phyloP scores from a whole-genome alignment of 2,888 invertebrate species.

The Hyposoter dolosus region DNA sequence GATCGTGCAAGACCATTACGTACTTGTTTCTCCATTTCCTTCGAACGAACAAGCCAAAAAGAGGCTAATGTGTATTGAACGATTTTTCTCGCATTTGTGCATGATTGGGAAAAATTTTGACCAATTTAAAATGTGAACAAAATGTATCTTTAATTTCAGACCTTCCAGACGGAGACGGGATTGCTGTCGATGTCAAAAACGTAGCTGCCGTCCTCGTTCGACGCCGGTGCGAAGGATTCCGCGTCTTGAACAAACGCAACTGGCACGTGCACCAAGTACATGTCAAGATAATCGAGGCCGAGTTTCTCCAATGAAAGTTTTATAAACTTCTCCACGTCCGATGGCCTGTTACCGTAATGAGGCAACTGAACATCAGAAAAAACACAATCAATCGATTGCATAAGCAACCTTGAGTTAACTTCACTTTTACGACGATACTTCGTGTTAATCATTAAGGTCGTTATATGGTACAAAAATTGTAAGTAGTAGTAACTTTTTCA shows the following conservation, averaged over 20 bases:
- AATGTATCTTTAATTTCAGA: conserved; percentile 74
- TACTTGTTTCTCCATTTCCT: conserved; percentile 91
- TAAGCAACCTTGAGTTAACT: not conserved
- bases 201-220: conserved; percentile 87
- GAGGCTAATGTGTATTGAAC: conserved; percentile 34
- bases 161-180: conserved; percentile 91
- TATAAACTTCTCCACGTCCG: conserved; percentile 89
- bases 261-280: conserved; percentile 92
- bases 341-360: conserved; percentile 89
- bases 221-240: conserved; percentile 86
- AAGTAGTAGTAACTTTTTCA: conserved; percentile 1
- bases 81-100: not conserved
- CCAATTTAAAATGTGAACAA: not conserved
- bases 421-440: conserved; percentile 32
- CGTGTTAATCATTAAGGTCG: not conserved
- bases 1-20: conserved; percentile 88
- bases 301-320: conserved; percentile 88
- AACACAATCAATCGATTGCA: conserved; percentile 5
- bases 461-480: not conserved
- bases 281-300: conserved; percentile 90
- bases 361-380: conserved; percentile 87
- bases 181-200: conserved; percentile 88
- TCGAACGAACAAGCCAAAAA: conserved; percentile 65
- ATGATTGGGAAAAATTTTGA: not conserved
- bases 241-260: conserved; percentile 88